A percentile compares a stretch with the other conserved stretches of the same genome.
Evolutionary conservation across 2,113 vertebrate genomes (phyloP).

Genomic region (Rhabdornis inornatus): DNA sequence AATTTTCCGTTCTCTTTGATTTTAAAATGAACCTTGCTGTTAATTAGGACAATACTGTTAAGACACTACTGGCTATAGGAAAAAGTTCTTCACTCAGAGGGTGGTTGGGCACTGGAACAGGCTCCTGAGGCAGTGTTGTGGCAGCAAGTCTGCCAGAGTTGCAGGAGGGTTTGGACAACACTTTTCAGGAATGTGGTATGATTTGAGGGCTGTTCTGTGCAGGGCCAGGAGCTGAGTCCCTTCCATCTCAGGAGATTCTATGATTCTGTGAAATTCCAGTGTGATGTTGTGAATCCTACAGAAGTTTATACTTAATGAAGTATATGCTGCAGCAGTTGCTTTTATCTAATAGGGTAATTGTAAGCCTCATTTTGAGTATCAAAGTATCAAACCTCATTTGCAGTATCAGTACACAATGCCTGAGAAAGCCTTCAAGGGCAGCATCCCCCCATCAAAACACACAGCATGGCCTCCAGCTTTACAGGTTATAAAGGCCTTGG

Average conservation of each 20-base stretch:
- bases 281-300: background rate
- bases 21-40: background rate
- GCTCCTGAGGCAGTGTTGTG: background rate
- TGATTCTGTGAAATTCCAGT: background rate
- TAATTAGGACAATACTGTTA: background rate
- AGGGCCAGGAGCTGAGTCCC: background rate
- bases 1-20: background rate
- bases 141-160: background rate
- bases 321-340: background rate
- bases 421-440: background rate
- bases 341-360: background rate
- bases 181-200: fast-evolving
- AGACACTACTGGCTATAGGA: background rate
- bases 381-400: background rate
- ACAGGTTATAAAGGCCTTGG: background rate
- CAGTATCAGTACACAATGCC: background rate
- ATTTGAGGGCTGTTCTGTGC: background rate
- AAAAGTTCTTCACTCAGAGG: background rate
- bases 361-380: background rate
- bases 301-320: background rate
- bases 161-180: background rate
- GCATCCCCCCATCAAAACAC: background rate
- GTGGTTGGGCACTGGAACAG: background rate
- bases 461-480: background rate
- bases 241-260: background rate